Base-by-base conservation (phyloP, 2,797 vertebrate species). In the Centropyge bicolor region DNA sequence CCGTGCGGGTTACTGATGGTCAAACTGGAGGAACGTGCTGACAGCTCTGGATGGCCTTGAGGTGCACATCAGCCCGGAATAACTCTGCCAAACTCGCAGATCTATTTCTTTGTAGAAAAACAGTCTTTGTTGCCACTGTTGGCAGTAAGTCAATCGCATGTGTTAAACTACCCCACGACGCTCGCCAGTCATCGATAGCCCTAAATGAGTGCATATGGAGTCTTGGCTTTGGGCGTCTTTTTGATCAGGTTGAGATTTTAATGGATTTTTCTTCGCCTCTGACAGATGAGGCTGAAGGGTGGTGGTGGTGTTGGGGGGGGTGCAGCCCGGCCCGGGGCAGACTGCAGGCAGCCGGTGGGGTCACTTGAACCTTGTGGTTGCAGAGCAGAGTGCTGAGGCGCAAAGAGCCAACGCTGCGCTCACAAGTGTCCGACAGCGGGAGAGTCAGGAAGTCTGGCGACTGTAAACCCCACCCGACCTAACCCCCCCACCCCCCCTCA, bases 381-480 rank as follows among this genome's bases (percentile, higher is more conserved):
- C 88, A 86, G 76, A 93, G 90, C 92, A 95, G 92, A 96, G 94
- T 95, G 95, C 91, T 88, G 91, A 92, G 95, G 94, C 89, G 91
- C 94, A 91, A 84, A 94, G 92, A 89, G 93, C 74, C 91, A 93
- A 83, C 88, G 76, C 92, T 88, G 88, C 92, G 92, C 94, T 96
- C 93, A 83, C 95, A 95, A 96, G 94, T 94, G 95, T 94, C 92
- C 85, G 91, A 94, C 94, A 71, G 89, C 85, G 79, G 64, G 84
- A 97, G 96, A 97, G 97, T 94, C 97, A 97, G 95, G 93, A 96
- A 97, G 96, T 97, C 96, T 97, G 96, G 95, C 94, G 93, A 91
- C 94, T 95, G 81, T 94, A 95, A 94, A 92, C 93, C 90, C 88
- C 85, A 88, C 88, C 89, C 94, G 89, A 94, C 54, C 41, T 36